Conservation (phyloP, 2,113 vertebrate genomes). For the Struthio camelus region DNA sequence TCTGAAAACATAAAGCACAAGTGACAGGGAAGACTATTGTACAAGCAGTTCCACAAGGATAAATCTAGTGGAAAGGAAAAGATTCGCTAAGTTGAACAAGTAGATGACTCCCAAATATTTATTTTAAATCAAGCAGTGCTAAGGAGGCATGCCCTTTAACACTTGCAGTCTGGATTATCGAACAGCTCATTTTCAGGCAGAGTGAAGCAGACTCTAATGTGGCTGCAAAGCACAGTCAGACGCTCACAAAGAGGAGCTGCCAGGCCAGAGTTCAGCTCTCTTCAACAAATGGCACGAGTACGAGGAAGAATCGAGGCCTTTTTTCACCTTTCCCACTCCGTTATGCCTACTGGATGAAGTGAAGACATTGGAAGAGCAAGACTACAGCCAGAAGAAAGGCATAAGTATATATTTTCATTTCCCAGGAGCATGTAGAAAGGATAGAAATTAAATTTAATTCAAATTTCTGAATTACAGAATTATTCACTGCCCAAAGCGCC, state of each 20-base stretch:
- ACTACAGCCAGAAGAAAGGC: not conserved
- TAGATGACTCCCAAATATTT: not conserved
- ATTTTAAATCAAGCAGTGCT: not conserved
- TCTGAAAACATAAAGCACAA: not conserved
- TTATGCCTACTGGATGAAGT: not conserved
- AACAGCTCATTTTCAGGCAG: not conserved
- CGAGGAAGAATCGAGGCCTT: not conserved
- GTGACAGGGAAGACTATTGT: not conserved
- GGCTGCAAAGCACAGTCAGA: not conserved
- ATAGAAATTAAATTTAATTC: not conserved
- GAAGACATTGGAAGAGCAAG: not conserved
- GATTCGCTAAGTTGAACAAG: not conserved
- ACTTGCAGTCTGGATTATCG: not conserved
- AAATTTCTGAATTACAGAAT: not conserved
- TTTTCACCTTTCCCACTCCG: not conserved
- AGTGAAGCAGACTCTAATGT: not conserved
- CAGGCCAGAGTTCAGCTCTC: rapidly evolving
- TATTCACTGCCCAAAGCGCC: not conserved
- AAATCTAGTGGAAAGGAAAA: not conserved
- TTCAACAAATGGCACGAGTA: not conserved
- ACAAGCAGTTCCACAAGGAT: not conserved
- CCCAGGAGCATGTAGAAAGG: not conserved
- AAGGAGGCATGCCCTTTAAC: not conserved
- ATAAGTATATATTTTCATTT: not conserved
- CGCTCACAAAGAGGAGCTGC: not conserved